A percentile compares a stretch with the other conserved stretches of the same genome.
phyloP scores from a whole-genome alignment of 2,113 vertebrate genomes.

The Erpornis zantholeuca region DNA sequence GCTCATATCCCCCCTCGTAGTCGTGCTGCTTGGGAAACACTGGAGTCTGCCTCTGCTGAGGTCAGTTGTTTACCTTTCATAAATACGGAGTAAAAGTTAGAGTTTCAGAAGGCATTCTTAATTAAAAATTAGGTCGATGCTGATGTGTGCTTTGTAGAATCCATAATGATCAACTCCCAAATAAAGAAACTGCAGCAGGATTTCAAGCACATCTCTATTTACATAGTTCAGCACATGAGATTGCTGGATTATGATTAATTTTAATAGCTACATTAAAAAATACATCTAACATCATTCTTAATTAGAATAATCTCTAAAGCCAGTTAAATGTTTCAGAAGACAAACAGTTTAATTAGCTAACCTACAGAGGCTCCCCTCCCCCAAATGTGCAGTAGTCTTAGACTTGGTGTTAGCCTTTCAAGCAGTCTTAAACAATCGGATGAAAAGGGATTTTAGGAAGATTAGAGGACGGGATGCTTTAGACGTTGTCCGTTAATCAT shows the following conservation, averaged over 20 bases:
- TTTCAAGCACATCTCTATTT: constrained; percentile 74
- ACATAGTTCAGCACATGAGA: constrained; percentile 73
- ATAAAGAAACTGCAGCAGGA: constrained; percentile 54
- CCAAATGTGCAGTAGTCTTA: constrained; percentile 84
- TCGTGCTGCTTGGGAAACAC: not conserved
- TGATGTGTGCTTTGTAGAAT: not conserved
- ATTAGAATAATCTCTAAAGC: constrained; percentile 89
- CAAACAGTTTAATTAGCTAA: constrained; percentile 96
- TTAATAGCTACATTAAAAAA: constrained; percentile 85
- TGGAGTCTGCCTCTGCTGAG: not conserved
- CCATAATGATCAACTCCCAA: constrained; percentile 48
- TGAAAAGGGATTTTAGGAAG: constrained; percentile 99
- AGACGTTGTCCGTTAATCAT: constrained; percentile 97
- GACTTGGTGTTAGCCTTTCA: constrained; percentile 95
- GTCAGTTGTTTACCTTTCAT: constrained; percentile 40
- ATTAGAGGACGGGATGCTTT: constrained; percentile 95
- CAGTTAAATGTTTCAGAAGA: constrained; percentile 93
- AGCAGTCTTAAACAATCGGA: constrained; percentile 98
- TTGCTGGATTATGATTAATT: constrained; percentile 81
- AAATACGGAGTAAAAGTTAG: constrained; percentile 23
- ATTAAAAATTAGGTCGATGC: constrained; percentile 47
- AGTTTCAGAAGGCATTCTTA: constrained; percentile 15
- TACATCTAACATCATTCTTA: constrained; percentile 82
- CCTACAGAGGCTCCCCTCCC: constrained; percentile 83
- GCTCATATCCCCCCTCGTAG: not conserved